Percentiles rank a stretch among this genome's conserved stretches.
Evolutionary conservation across 2,113 vertebrate species (phyloP).

Genomic region (Scophthalmus maximus): DNA sequence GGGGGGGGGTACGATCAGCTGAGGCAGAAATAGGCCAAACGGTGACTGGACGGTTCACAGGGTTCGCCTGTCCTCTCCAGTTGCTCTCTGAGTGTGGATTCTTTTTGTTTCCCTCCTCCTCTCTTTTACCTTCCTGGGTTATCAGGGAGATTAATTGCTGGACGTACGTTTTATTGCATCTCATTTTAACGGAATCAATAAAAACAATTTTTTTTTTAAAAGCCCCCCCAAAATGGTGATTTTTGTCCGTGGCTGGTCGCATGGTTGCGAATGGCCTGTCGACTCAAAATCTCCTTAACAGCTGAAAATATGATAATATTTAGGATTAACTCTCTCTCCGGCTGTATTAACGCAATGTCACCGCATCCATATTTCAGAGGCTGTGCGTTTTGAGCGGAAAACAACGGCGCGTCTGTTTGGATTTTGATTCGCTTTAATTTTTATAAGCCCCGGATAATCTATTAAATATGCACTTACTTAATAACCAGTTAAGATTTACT

Average conservation of each 20-base stretch:
- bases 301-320: too few species aligned
- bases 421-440: neutral
- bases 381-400: neutral
- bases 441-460: neutral
- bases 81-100: slow-evolving; percentile 5
- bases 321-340: neutral
- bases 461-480: slow-evolving; percentile 2
- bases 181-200: neutral
- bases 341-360: neutral
- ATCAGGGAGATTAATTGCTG: neutral
- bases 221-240: too few species aligned
- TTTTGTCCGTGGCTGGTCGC: too few species aligned
- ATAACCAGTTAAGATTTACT: slow-evolving; percentile 8
- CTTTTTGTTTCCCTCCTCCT: neutral
- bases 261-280: too few species aligned
- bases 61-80: slow-evolving; percentile 58
- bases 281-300: too few species aligned
- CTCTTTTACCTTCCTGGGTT: slow-evolving; percentile 8
- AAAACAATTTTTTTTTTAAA: too few species aligned
- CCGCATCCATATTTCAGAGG: neutral
- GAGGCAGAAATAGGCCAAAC: slow-evolving; percentile 79
- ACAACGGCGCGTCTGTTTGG: neutral
- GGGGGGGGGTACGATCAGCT: slow-evolving; percentile 66
- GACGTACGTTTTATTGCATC: neutral
- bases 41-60: slow-evolving; percentile 72